Evolutionary conservation across 1,140 invertebrate species (phyloP), one percentile per base, ranked within the genome.

Genomic region (Saccostrea cuccullata): DNA sequence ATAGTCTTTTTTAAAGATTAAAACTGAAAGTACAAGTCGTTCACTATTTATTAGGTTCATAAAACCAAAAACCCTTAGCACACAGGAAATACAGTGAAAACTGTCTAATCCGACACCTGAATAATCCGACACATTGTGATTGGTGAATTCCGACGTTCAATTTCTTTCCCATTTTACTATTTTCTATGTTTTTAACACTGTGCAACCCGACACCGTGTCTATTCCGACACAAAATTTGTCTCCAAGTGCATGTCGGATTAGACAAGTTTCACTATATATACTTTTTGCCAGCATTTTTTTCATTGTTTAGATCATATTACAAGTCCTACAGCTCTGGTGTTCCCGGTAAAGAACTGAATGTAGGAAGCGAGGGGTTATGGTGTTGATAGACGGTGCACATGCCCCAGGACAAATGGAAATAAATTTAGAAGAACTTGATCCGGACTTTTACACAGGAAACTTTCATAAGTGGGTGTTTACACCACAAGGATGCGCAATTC

Each of bases 321-420:
- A 15, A 90, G 91, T 64, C 86, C 88, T 5, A 88, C 89, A 11
- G 77, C 91, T 40, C 77, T 92, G 15, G 23, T 92, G 17, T 88
- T 93, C 88, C 93, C 93, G 2, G 60, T 93, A 11, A 90, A 90
- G 67, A 82, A 30, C 82, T 15, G 23, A 92, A 26, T 93, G 93
- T 86, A 88, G 87, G 36, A 82, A 90, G 11, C 86, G 91, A 60
- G 89, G 89, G 1, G 91, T 91, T 15, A 17, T 93, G 85, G 87
- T 84, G 26, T 60, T 93, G 67, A 88, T 93, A 83, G 93, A 93
- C 88, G 93, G 92, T 13, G 93, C 93, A 6, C 93, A 93, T 85
- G 85, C 88, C 13, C 90, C 92, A 36, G 93, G 93, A 12, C 91
- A 92, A 26, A 15, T 93, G 3, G 86, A 85, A 0, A 55, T 93